A percentile compares a stretch with the other conserved stretches of the same genome.
Conservation (phyloP, 2,797 vertebrate genomes). For the Bovichtus variegatus region DNA sequence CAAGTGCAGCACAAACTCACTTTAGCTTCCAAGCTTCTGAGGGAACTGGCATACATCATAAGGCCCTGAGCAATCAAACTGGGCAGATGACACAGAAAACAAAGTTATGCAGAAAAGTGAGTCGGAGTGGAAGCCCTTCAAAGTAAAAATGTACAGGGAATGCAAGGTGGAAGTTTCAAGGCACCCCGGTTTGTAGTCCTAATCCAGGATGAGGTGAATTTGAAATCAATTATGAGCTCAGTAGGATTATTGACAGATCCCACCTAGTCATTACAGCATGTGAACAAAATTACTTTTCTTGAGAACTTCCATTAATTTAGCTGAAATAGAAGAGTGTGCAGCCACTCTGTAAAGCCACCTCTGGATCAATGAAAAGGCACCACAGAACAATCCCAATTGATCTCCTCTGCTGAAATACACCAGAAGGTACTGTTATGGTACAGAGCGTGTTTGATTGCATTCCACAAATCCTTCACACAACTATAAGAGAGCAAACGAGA, state of each 20-base stretch:
- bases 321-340: constrained; percentile 58
- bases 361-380: constrained; percentile 48
- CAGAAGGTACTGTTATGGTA: background rate
- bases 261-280: constrained; percentile 46
- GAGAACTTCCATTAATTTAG: constrained; percentile 63
- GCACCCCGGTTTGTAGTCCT: background rate
- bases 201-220: constrained; percentile 44
- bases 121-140: constrained; percentile 5
- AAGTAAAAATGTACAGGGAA: background rate
- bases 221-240: constrained; percentile 58
- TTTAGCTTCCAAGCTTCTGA: constrained; percentile 27
- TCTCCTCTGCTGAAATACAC: constrained; percentile 30
- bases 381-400: constrained; percentile 41
- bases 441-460: constrained; percentile 13
- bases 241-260: constrained; percentile 60
- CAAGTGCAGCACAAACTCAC: constrained; percentile 24
- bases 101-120: constrained; percentile 14
- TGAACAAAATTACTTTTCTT: constrained; percentile 62
- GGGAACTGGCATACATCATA: constrained; percentile 34
- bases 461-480: constrained; percentile 4
- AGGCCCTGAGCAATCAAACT: constrained; percentile 44
- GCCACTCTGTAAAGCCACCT: constrained; percentile 34
- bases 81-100: constrained; percentile 40
- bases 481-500: constrained; percentile 3
- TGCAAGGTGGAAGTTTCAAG: constrained; percentile 25